Base-by-base conservation (phyloP, 1,140 invertebrate genomes). In the Trichomalopsis sarcophagae region DNA sequence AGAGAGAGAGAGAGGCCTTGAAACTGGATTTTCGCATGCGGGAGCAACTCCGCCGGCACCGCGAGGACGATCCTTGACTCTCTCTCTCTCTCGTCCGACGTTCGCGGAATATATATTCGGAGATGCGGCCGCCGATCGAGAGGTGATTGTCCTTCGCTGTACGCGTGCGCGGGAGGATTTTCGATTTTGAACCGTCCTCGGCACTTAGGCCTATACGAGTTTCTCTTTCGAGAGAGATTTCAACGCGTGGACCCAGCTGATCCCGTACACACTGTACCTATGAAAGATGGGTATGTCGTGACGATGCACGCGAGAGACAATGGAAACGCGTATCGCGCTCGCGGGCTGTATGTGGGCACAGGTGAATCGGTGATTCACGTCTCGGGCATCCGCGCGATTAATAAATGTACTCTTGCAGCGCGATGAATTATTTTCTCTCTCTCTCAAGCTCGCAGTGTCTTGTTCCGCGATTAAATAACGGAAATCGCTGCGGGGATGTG, bases 1-100 rank as follows among this genome's bases (percentile, higher is more conserved):
- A 55, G 50, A 55, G 50, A 55, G 17, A 62, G 55, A 62, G 55
- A 62, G 55, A 62, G 68, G 27, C 68, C 68, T 71, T 71, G 68
- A 33, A 17, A 11, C 23, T 33, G 10, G 68, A 71, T 71, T 71
- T 71, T 71, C 68, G 68, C 68, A 71, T 71, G 68, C 68, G 68
- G 68, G 68, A 71, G 30, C 21, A 55, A 55, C 66, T 11, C 7
- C 21, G 23, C 68, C 27, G 68, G 30, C 0, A 0, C 30, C 68
- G 17, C 68, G 68, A 27, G 30, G 23, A 30, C 68, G 68, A 55
- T 55, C 50, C 50, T 55, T 55, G 50, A 14, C 7, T 7, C 68
- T 71, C 30, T 30, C 30, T 62, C 21, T 62, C 21, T 62, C 55
- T 14, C 55, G 2, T 0, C 0, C 40, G 30, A 71, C 23, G 30